These are phyloP conservation scores for Cotesia chilonis DNA, from an alignment of 1,140 invertebrate species.

Conservation along the genomic window DNA sequence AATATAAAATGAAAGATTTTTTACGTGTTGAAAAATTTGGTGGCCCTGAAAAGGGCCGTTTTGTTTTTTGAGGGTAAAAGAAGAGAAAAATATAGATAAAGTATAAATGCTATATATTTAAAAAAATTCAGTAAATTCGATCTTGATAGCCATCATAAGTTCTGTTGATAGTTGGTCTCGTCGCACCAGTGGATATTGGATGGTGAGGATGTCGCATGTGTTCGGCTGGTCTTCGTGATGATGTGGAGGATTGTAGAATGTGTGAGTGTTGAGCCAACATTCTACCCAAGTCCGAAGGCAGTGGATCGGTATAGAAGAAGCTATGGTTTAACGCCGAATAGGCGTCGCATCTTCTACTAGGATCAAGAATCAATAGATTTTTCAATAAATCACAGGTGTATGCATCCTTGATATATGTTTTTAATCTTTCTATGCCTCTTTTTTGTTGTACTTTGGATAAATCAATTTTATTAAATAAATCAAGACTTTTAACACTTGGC, in stretches of 20 bases:
- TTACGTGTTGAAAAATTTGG: no score
- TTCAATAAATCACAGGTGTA: constrained; percentile 94
- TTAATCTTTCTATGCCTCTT: constrained; percentile 89
- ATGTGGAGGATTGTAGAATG: constrained; percentile 96
- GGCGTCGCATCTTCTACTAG: constrained; percentile 88
- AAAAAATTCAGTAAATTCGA: constrained; percentile 72
- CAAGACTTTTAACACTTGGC: constrained; percentile 93
- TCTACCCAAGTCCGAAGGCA: constrained; percentile 89
- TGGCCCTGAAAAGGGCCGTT: no score
- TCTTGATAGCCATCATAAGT: constrained; percentile 77
- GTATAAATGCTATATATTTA: background rate
- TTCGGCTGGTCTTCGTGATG: constrained; percentile 76
- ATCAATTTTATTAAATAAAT: constrained; percentile 92
- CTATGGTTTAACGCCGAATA: constrained; percentile 96
- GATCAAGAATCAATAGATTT: constrained; percentile 91
- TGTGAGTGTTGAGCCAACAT: constrained; percentile 94
- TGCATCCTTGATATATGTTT: constrained; percentile 91
- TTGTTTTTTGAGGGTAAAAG: no score
- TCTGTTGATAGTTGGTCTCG: constrained; percentile 65
- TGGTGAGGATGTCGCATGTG: constrained; percentile 77
- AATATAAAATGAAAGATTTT: no score
- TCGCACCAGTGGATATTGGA: constrained; percentile 64
- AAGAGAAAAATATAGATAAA: no score
- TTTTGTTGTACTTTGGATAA: constrained; percentile 90
- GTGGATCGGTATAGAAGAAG: constrained; percentile 98